Evolutionary conservation across 1,140 invertebrate genomes (phyloP), one percentile per base, ranked within the genome.

Genomic region (Neoseiulus cucumeris): DNA sequence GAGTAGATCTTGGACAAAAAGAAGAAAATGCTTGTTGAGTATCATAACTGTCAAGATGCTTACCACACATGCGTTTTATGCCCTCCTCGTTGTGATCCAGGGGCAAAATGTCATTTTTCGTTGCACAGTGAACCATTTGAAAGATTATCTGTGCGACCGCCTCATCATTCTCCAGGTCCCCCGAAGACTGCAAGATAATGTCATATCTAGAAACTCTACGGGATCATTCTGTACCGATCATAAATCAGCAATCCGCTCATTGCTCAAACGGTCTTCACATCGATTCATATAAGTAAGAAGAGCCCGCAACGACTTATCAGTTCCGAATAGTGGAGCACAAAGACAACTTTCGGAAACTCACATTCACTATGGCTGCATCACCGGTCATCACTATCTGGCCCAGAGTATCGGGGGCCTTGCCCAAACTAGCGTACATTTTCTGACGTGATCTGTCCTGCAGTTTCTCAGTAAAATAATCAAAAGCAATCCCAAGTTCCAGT

Each of bases 51-150:
- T 44, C 14, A 47, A 22, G 4, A 4, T 14, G 4, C 51, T 17
- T 59, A 59, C 51, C 51, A 59, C 51, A 59, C 51, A 59, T 59
- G n/a, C 51, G 17, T 59, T 59, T 59, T 12, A 59, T 59, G 14
- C 51, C 51, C 17, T 59, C 51, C 33, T 33, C 51, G 9, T 25
- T 29, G 51, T 33, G 33, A 6, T 59, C 51, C 33, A 29, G 25
- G 6, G 51, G 51, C 22, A 59, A 20, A 2, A 59, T 1, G 22
- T 59, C 51, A 9, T 59, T 33, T 25, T 33, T 59, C 14, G 25
- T 59, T n/a, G 51, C 51, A 9, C 51, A 59, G 22, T 59, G 51
- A 20, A 59, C 22, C 51, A 59, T 59, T 17, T 33, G 51, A 9
- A 59, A 59, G 17, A 59, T 33, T 14, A 33, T 59, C 51, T 59